Conservation (phyloP, 2,888 invertebrate species). For the Drosophila putrida region DNA sequence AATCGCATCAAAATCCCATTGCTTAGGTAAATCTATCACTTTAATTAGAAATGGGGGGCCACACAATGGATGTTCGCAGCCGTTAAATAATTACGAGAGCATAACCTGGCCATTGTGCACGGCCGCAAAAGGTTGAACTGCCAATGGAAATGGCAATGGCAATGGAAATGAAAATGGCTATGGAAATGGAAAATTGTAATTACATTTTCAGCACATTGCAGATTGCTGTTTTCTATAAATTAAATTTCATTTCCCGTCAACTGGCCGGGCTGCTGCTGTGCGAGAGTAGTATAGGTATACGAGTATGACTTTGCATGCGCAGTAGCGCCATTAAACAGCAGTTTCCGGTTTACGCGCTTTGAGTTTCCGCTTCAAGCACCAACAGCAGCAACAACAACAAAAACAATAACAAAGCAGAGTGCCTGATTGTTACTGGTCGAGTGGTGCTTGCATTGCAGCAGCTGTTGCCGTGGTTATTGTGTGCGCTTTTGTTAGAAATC, state of each 20-base stretch:
- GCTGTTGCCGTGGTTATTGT: conserved; percentile 77
- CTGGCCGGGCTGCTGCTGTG: neutral
- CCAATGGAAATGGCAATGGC: conserved; percentile 38
- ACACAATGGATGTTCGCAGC: conserved; percentile 47
- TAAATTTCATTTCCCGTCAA: conserved; percentile 76
- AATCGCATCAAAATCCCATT: conserved; percentile 46
- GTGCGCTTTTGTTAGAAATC: conserved; percentile 68
- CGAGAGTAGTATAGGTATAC: neutral
- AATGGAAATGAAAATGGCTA: conserved; percentile 25
- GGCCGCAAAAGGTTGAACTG: conserved; percentile 50
- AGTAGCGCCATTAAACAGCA: conserved; percentile 77
- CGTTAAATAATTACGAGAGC: conserved; percentile 60
- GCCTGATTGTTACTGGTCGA: conserved; percentile 71
- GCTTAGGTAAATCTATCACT: conserved; percentile 68
- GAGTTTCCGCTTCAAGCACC: conserved; percentile 77
- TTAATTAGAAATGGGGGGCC: conserved; percentile 62
- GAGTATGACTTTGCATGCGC: conserved; percentile 66
- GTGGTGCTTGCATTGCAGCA: conserved; percentile 66
- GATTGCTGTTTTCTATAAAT: conserved; percentile 75
- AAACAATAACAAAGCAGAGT: conserved; percentile 27
- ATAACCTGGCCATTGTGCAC: conserved; percentile 57
- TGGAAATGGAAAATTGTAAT: conserved; percentile 77
- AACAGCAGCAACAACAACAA: conserved; percentile 45
- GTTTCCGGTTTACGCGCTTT: conserved; percentile 81
- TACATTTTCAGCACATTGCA: conserved; percentile 77